phyloP scores from a whole-genome alignment of 2,888 invertebrate species.

The Himalopsyche tibetana region DNA sequence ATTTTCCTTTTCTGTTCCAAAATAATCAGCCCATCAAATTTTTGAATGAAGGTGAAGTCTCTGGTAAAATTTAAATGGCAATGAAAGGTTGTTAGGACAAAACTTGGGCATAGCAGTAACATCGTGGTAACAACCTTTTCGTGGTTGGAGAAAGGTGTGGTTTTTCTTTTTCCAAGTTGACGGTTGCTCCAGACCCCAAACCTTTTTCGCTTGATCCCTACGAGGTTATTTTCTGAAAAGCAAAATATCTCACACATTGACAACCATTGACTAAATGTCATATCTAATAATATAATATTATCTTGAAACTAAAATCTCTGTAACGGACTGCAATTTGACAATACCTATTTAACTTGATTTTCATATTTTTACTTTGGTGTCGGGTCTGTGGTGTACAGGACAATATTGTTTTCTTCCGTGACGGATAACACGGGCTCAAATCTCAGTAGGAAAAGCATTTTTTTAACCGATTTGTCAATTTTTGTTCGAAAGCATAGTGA shows the following conservation, averaged over 20 bases:
- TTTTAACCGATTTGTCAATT: too few relatives aligned
- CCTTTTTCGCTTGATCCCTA: slow-evolving; percentile 22
- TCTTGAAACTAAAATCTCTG: too few relatives aligned
- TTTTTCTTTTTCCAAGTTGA: slow-evolving; percentile 50
- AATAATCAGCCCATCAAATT: neutral
- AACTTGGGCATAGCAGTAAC: slow-evolving; percentile 45
- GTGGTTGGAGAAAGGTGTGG: slow-evolving; percentile 47
- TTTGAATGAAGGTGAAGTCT: neutral
- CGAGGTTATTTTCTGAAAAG: slow-evolving; percentile 4
- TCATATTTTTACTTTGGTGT: too few relatives aligned
- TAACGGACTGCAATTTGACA: too few relatives aligned
- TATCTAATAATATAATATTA: too few relatives aligned
- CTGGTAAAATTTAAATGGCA: neutral
- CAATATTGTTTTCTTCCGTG: too few relatives aligned
- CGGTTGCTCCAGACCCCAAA: slow-evolving; percentile 39
- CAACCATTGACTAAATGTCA: neutral
- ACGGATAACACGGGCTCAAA: too few relatives aligned
- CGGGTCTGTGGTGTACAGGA: too few relatives aligned
- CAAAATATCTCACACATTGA: neutral
- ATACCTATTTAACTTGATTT: too few relatives aligned
- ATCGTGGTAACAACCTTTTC: slow-evolving; percentile 48
- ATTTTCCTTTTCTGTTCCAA: too few relatives aligned
- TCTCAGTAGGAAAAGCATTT: too few relatives aligned
- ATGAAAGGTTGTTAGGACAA: slow-evolving; percentile 16
- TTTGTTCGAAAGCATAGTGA: too few relatives aligned